A percentile compares a stretch with the other conserved stretches of the same genome.
These are phyloP conservation scores for Drosophila neotestacea DNA, from an alignment of 2,888 invertebrate genomes.

Conservation along the genomic window DNA sequence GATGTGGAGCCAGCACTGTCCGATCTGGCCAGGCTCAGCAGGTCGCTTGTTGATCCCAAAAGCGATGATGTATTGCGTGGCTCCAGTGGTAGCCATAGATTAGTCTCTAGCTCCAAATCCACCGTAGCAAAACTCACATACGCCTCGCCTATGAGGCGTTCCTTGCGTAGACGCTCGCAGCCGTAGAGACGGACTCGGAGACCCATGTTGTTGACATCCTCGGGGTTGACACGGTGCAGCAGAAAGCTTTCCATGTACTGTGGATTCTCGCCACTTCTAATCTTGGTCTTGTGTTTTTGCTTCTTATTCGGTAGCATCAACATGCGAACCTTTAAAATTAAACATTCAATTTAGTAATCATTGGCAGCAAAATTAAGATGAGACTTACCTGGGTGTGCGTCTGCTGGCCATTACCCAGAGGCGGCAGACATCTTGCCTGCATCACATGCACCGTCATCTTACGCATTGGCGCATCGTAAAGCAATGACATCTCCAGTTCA, in stretches of 20 bases:
- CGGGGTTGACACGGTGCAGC: slow-evolving; percentile 95
- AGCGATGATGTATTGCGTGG: slow-evolving; percentile 88
- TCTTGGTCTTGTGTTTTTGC: slow-evolving; percentile 97
- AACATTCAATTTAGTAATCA: not conserved
- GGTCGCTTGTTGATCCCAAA: slow-evolving; percentile 87
- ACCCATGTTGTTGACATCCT: slow-evolving; percentile 97
- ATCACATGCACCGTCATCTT: slow-evolving; percentile 97
- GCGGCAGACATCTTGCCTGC: slow-evolving; percentile 93
- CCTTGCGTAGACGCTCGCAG: slow-evolving; percentile 96
- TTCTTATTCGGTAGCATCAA: slow-evolving; percentile 96
- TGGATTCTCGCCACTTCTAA: slow-evolving; percentile 95
- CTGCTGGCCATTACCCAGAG: slow-evolving; percentile 89
- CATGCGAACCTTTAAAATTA: slow-evolving; percentile 89
- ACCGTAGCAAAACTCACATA: slow-evolving; percentile 95
- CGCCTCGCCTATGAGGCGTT: slow-evolving; percentile 95
- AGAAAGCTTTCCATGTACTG: slow-evolving; percentile 97
- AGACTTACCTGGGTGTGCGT: slow-evolving; percentile 89
- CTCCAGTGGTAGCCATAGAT: slow-evolving; percentile 94
- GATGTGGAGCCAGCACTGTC: slow-evolving; percentile 97
- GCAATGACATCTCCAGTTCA: slow-evolving; percentile 90
- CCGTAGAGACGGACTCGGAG: slow-evolving; percentile 95
- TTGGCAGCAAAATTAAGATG: not conserved
- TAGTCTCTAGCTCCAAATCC: slow-evolving; percentile 95
- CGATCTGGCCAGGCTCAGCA: slow-evolving; percentile 93
- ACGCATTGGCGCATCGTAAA: slow-evolving; percentile 95